Base-by-base conservation (phyloP, 2,113 vertebrate genomes). In the Megaleporinus macrocephalus region DNA sequence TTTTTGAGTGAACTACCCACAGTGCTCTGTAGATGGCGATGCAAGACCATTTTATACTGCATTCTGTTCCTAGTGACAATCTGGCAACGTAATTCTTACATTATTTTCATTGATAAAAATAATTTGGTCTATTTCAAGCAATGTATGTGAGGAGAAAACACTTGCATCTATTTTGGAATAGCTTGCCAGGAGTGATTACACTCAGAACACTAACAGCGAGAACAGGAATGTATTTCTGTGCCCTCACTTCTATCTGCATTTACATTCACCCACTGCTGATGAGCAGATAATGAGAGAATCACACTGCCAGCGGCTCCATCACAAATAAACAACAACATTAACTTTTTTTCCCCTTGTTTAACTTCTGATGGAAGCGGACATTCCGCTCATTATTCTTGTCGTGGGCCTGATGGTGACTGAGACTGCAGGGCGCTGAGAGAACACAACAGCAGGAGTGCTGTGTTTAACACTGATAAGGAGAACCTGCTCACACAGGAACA, bases 381-480 rank as follows among this genome's bases (percentile, higher is more conserved):
- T 55, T 83, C 36, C 15, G 65, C 78, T 87, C 85, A 86, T 91
- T 89, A 90, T 87, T 89, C 84, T 80, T 85, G 62, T 0, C 72
- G 81, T 69, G 63, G 13, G 84, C 26, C n/a, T 86, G 86, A 75
- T 26, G 81, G 72, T 80, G 51, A 68, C 55, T 49, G 44, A 72
- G 16, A 61, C 41, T 44, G 84, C 7, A 24, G 49, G 81, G 44
- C 73, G 79, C 86, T 53, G 0, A 78, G 29, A 79, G 69, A 88
- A 86, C 76, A 86, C 92, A 69, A 27, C 83, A 78, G 57, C 26
- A 57, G 62, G 77, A 90, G 63, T 71, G 22, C 82, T 80, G 22
- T 86, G 79, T 84, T 90, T 89, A 68, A 47, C 75, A 69, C n/a
- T 90, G 83, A 86, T 86, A 55, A 82, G 80, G 79, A 81, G 57